Evolutionary conservation across 2,888 invertebrate genomes (phyloP).

Genomic region (Baronia brevicornis): DNA sequence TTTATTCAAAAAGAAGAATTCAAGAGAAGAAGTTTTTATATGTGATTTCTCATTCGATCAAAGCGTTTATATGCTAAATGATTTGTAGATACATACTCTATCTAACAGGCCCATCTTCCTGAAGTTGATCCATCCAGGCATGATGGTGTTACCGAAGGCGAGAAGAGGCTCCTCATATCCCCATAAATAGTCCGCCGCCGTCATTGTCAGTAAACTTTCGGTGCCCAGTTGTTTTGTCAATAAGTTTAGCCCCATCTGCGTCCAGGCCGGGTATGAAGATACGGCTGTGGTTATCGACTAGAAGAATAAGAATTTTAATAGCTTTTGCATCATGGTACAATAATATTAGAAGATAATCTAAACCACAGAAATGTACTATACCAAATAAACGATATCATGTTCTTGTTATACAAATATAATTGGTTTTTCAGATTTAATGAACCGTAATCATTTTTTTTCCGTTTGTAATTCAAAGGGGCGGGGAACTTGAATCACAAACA

Average conservation of each 20-base stretch:
- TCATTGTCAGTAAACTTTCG: slow-evolving; percentile 77
- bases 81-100: slow-evolving; percentile 76
- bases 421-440: no score
- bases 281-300: slow-evolving; percentile 77
- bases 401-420: no score
- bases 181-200: slow-evolving; percentile 84
- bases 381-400: no score
- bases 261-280: slow-evolving; percentile 65
- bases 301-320: slow-evolving; percentile 18
- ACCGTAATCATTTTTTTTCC: no score
- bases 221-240: slow-evolving; percentile 73
- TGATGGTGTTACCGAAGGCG: slow-evolving; percentile 77
- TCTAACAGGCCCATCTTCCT: slow-evolving; percentile 84
- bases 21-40: not conserved
- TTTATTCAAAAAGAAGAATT: no score
- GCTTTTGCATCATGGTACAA: no score
- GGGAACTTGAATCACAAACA: no score
- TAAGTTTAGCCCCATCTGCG: slow-evolving; percentile 77
- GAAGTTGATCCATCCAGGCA: slow-evolving; percentile 84
- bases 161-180: slow-evolving; percentile 87
- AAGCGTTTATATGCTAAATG: not conserved
- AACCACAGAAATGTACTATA: no score
- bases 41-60: not conserved
- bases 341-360: no score
- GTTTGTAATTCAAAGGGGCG: no score